phyloP scores from a whole-genome alignment of 2,113 vertebrate species.

The Entomyzon cyanotis region DNA sequence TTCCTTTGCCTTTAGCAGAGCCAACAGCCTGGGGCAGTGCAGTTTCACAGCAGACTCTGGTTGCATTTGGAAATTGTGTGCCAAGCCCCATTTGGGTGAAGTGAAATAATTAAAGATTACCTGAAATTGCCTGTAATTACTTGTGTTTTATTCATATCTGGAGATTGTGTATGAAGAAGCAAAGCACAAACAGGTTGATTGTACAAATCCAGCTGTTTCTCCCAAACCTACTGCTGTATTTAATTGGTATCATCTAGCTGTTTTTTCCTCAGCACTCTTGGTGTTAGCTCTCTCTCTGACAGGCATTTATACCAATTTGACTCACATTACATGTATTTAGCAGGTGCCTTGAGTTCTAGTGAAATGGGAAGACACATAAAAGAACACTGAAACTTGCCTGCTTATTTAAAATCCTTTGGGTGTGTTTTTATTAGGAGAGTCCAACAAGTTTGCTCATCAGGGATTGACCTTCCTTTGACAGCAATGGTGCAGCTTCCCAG shows the following conservation, averaged over 20 bases:
- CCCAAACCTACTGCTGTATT: neutral
- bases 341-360: neutral
- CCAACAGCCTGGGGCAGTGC: neutral
- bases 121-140: neutral
- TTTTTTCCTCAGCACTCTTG: neutral
- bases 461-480: neutral
- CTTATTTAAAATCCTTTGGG: neutral
- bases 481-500: neutral
- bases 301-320: neutral
- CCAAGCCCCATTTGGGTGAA: neutral
- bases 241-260: neutral
- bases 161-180: neutral
- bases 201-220: neutral
- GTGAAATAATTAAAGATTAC: neutral
- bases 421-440: neutral
- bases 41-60: neutral
- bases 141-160: neutral
- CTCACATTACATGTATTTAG: neutral
- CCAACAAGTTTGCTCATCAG: neutral
- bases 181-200: neutral
- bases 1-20: neutral
- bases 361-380: neutral
- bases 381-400: neutral
- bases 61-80: neutral
- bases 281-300: neutral